A percentile compares a stretch with the other conserved stretches of the same genome.
phyloP scores from a whole-genome alignment of 2,888 invertebrate species.

The Thumatha senex region DNA sequence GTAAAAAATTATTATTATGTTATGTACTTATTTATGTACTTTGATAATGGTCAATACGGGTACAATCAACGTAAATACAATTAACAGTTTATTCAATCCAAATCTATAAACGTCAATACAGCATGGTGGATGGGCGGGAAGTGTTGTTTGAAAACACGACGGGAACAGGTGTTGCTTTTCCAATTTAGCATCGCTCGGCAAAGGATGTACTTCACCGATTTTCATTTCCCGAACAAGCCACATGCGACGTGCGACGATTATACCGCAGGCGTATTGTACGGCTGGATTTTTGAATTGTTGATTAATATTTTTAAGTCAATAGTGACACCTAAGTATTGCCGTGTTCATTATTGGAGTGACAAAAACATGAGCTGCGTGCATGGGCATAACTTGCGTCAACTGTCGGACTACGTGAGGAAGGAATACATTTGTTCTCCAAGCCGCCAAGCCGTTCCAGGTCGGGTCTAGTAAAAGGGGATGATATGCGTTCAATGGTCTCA shows the following conservation, averaged over 20 bases:
- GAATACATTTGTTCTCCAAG: too few relatives aligned
- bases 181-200: conserved; percentile 55
- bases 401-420: too few relatives aligned
- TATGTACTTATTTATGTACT: too few relatives aligned
- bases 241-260: conserved; percentile 36
- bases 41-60: too few relatives aligned
- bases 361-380: neutral
- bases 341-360: neutral
- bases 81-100: conserved; percentile 23
- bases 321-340: conserved; percentile 11
- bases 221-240: conserved; percentile 45
- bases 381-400: too few relatives aligned
- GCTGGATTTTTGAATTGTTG: conserved; percentile 42
- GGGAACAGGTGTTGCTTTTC: conserved; percentile 63
- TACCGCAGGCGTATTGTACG: conserved; percentile 24
- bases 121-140: conserved; percentile 29
- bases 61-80: too few relatives aligned
- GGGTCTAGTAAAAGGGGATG: too few relatives aligned
- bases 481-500: too few relatives aligned
- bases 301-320: conserved; percentile 31
- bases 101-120: conserved; percentile 28
- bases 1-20: too few relatives aligned
- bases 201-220: conserved; percentile 57
- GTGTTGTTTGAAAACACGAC: conserved; percentile 46
- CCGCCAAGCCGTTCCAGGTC: too few relatives aligned